Evolutionary conservation across 1,140 invertebrate genomes (phyloP).

Genomic region (Atta texana): DNA sequence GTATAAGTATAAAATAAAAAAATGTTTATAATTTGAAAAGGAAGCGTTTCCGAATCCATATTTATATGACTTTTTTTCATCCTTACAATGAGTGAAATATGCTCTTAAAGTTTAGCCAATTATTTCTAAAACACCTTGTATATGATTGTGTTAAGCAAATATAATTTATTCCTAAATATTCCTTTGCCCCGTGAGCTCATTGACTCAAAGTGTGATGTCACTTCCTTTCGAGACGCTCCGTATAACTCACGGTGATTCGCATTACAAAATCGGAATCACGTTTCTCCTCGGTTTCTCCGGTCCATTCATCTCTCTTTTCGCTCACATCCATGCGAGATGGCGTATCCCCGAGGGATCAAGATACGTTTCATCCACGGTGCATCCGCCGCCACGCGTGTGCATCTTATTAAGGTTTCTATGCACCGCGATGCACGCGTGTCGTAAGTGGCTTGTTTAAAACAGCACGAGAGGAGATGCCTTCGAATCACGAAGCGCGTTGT

Average conservation of each 20-base stretch:
- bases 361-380: conserved; percentile 50
- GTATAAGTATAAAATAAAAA: too few relatives aligned
- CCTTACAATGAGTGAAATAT: too few relatives aligned
- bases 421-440: conserved; percentile 39
- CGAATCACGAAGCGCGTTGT: conserved; percentile 39
- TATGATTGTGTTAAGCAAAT: neutral
- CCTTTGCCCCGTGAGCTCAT: neutral
- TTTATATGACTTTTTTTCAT: too few relatives aligned
- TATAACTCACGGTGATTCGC: conserved; percentile 16
- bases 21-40: too few relatives aligned
- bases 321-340: conserved; percentile 35
- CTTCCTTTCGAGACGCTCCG: conserved; percentile 8
- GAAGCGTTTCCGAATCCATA: too few relatives aligned
- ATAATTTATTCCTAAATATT: conserved; percentile 3
- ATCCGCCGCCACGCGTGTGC: conserved; percentile 33
- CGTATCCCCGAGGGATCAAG: conserved; percentile 52
- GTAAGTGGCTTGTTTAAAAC: conserved; percentile 29
- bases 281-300: conserved; percentile 57
- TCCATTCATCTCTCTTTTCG: conserved; percentile 66
- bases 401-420: conserved; percentile 53
- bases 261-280: conserved; percentile 54
- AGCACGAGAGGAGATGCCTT: conserved; percentile 1
- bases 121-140: too few relatives aligned
- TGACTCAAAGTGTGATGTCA: conserved; percentile 28
- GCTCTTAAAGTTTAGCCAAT: too few relatives aligned